Base-by-base conservation (phyloP, 2,888 invertebrate genomes). In the Shargacucullia verbasci region DNA sequence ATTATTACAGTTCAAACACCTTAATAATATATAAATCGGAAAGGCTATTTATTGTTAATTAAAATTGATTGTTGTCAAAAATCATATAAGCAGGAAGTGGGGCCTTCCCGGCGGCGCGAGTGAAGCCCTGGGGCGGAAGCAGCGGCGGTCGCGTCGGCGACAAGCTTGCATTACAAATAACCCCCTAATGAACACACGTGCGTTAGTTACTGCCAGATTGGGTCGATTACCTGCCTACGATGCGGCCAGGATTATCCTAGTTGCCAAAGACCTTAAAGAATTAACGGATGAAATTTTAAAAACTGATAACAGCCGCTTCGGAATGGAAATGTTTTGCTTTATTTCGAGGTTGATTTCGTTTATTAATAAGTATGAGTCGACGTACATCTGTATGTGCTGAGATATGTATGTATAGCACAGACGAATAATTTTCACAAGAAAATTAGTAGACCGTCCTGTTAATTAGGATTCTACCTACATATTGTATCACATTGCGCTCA, bases 101-200 rank as follows among this genome's bases (percentile, higher is more conserved):
- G 88, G 84, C 87, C 87, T 90, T 90, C 87, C 89, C 74, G 87
- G 88, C 89, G 87, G 88, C 78, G 66, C 81, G 83, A 87, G 85
- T 91, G 89, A 90, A 83, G 88, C 88, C 83, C 84, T 81, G 81
- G 85, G 83, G 82, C 91, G 92, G 92, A 92, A 92, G 91, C 72
- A 76, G 77, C 78, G 80, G 80, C 77, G 80, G 80, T 76, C 78
- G 80, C 64, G 75, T 59, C 70, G 76, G 78, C 84, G 86, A 88
- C 90, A 83, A 81, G 85, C 86, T 80, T 89, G 91, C 89, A 89
- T 91, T 92, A 92, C 91, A 91, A 93, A 93, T 90, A 86, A 86
- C 88, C 81, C 76, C 80, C 83, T 91, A 91, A 91, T 89, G 89
- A 87, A 89, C 86, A 80, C 91, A 90, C 90, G 90, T 88, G 87